A percentile compares a stretch with the other conserved stretches of the same genome.
These are phyloP conservation scores for Atethmia centrago DNA, from an alignment of 2,888 invertebrate genomes.

Conservation along the genomic window DNA sequence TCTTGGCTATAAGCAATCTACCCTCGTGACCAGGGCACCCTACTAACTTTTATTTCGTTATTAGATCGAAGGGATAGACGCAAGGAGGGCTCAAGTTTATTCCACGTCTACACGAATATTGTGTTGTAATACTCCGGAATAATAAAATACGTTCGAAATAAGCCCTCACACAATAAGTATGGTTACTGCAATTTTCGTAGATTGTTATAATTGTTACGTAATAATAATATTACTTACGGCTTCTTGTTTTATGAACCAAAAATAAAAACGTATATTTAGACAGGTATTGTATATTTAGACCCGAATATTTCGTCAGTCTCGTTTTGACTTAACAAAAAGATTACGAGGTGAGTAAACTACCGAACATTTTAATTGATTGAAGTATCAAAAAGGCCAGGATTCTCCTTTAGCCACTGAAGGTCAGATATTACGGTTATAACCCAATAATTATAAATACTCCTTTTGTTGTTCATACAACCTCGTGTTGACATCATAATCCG, in stretches of 20 bases:
- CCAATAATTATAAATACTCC: slow-evolving; percentile 23
- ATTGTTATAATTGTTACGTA: not conserved
- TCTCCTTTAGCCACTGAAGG: slow-evolving; percentile 17
- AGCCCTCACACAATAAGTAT: not conserved
- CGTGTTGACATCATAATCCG: too few species aligned
- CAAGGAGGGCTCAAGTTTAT: slow-evolving; percentile 70
- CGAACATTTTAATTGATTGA: slow-evolving; percentile 1
- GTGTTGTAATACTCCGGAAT: slow-evolving; percentile 45
- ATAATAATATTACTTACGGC: not conserved
- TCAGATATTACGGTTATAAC: slow-evolving; percentile 4
- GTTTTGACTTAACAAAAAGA: slow-evolving; percentile 4
- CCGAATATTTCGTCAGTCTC: not conserved
- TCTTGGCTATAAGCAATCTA: slow-evolving; percentile 66
- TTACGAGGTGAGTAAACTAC: not conserved
- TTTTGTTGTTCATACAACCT: slow-evolving; percentile 34
- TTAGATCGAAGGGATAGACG: slow-evolving; percentile 80
- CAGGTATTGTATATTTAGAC: not conserved
- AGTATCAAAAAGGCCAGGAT: not conserved
- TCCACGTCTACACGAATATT: slow-evolving; percentile 51
- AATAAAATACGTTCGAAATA: slow-evolving; percentile 42
- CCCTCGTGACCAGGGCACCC: slow-evolving; percentile 85
- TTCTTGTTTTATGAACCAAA: slow-evolving; percentile 12
- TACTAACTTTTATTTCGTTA: slow-evolving; percentile 87
- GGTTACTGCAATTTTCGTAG: not conserved
- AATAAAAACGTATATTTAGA: slow-evolving; percentile 1